Evolutionary conservation across 2,888 invertebrate genomes (phyloP).

Genomic region (Aporophyla nigra): DNA sequence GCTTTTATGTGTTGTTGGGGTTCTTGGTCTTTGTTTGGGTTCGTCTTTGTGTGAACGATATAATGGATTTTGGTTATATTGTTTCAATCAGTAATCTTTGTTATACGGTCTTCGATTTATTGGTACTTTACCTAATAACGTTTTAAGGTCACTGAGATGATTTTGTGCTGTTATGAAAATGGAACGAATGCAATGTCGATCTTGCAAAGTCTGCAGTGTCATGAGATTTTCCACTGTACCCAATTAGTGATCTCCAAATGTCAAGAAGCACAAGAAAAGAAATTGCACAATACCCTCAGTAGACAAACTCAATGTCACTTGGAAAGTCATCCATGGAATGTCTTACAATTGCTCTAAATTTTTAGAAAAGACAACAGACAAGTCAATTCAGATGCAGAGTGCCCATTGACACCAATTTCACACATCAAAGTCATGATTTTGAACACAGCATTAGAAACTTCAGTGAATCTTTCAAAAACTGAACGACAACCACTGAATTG

Average conservation of each 20-base stretch:
- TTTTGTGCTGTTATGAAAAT: slow-evolving; percentile 16
- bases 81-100: slow-evolving; percentile 62
- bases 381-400: slow-evolving; percentile 46
- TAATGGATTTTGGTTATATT: slow-evolving; percentile 64
- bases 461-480: slow-evolving; percentile 43
- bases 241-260: slow-evolving; percentile 31
- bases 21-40: slow-evolving; percentile 61
- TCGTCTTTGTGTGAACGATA: slow-evolving; percentile 62
- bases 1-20: slow-evolving; percentile 72
- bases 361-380: slow-evolving; percentile 35
- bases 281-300: slow-evolving; percentile 36
- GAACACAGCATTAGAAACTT: slow-evolving; percentile 50
- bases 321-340: slow-evolving; percentile 47
- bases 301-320: slow-evolving; percentile 48
- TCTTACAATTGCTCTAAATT: slow-evolving; percentile 50
- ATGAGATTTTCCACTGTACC: slow-evolving; percentile 7
- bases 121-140: slow-evolving; percentile 33
- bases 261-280: slow-evolving; percentile 31
- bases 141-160: slow-evolving; percentile 6
- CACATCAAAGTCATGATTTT: slow-evolving; percentile 62
- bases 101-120: slow-evolving; percentile 54
- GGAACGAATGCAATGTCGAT: slow-evolving; percentile 13
- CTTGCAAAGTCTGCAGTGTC: background rate
- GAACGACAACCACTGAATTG: slow-evolving; percentile 53
- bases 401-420: slow-evolving; percentile 58